A percentile compares a stretch with the other conserved stretches of the same genome.
These are phyloP conservation scores for Triplophysa bombifrons DNA, from an alignment of 2,797 vertebrate species.

Conservation along the genomic window DNA sequence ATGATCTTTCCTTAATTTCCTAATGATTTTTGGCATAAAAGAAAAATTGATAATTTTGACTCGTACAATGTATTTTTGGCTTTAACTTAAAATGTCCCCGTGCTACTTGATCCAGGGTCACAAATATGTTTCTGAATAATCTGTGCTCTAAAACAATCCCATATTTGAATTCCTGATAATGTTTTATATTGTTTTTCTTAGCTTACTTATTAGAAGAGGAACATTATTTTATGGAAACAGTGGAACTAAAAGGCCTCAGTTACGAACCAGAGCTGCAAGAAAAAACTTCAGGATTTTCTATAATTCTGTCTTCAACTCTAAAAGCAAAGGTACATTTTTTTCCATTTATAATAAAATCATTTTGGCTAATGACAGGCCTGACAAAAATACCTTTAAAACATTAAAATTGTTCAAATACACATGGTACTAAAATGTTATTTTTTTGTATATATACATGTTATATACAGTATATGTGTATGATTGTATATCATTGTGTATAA, in stretches of 20 bases:
- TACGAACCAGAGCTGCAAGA: conserved; percentile 78
- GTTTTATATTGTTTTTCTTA: conserved; percentile 60
- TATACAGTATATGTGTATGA: too few species aligned
- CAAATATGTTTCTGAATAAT: neutral
- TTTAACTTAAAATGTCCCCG: too few species aligned
- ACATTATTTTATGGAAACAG: conserved; percentile 84
- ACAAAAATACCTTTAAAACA: neutral
- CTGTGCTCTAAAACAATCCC: neutral
- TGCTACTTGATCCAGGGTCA: too few species aligned
- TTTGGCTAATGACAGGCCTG: neutral
- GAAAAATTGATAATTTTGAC: too few species aligned
- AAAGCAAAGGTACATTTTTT: conserved; percentile 79
- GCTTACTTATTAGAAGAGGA: conserved; percentile 78
- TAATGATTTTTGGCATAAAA: too few species aligned
- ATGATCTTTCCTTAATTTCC: too few species aligned
- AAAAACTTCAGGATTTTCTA: conserved; percentile 76
- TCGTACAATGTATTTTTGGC: too few species aligned
- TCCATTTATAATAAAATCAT: neutral
- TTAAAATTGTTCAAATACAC: too few species aligned
- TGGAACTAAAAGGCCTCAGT: conserved; percentile 82
- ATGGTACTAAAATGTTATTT: too few species aligned
- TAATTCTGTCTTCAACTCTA: conserved; percentile 79
- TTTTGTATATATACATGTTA: too few species aligned
- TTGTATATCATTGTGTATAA: too few species aligned
- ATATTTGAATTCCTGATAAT: neutral